Evolutionary conservation across 2,113 vertebrate genomes (phyloP).

Genomic region (Lampris megalopsis): DNA sequence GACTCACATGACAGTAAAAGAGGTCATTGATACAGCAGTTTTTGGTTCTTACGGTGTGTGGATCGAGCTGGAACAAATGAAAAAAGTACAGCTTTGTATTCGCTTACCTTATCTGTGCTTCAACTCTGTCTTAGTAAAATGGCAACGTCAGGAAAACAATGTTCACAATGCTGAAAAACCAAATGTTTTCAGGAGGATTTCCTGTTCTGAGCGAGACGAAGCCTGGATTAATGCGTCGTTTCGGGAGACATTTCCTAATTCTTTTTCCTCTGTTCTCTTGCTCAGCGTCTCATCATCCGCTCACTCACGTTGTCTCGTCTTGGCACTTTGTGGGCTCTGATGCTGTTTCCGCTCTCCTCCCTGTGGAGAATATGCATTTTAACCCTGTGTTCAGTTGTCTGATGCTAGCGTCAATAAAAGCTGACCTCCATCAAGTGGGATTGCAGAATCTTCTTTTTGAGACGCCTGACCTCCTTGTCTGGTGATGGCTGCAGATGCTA

Average conservation of each 20-base stretch:
- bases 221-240: background rate
- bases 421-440: conserved; percentile 85
- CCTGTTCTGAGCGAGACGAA: background rate
- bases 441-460: conserved; percentile 82
- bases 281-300: conserved; percentile 12
- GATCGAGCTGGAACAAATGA: background rate
- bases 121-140: conserved; percentile 8
- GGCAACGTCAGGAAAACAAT: background rate
- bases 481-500: conserved; percentile 22
- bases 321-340: conserved; percentile 61
- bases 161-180: conserved; percentile 1
- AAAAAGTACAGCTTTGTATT: conserved; percentile 20
- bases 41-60: background rate
- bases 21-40: conserved; percentile 18
- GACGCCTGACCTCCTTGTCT: conserved; percentile 30
- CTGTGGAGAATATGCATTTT: conserved; percentile 39
- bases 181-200: background rate
- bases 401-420: conserved; percentile 91
- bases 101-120: conserved; percentile 11
- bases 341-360: conserved; percentile 44
- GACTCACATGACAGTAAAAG: background rate
- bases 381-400: conserved; percentile 82
- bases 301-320: conserved; percentile 46
- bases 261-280: conserved; percentile 9
- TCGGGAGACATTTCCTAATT: conserved; percentile 8